Percentiles rank a stretch among this genome's conserved stretches.
Conservation (phyloP, 2,888 invertebrate species). For the Didymodactylos carnosus region DNA sequence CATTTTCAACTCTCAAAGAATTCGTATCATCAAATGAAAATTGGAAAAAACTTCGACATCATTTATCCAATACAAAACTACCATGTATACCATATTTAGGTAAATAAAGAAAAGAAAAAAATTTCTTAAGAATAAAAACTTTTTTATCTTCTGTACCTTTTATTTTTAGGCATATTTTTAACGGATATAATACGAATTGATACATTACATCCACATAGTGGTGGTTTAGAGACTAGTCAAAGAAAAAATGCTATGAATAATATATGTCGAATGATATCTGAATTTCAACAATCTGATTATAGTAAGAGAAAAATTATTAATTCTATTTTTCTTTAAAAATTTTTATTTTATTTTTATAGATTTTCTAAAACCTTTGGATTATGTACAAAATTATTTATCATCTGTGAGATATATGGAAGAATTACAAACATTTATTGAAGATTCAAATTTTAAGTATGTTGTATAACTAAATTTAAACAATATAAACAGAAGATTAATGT, state of each 20-base stretch:
- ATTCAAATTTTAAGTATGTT: slow-evolving; percentile 73
- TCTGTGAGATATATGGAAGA: slow-evolving; percentile 82
- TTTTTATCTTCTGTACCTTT: no score
- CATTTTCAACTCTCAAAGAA: slow-evolving; percentile 66
- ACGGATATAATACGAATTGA: slow-evolving; percentile 83
- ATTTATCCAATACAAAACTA: slow-evolving; percentile 38
- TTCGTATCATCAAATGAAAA: slow-evolving; percentile 48
- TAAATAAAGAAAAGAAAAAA: not conserved
- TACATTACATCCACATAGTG: slow-evolving; percentile 64
- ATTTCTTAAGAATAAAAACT: slow-evolving; percentile 31
- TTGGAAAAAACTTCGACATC: slow-evolving; percentile 3
- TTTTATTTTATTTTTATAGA: slow-evolving; percentile 40
- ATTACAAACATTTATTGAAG: slow-evolving; percentile 78
- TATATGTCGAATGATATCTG: slow-evolving; percentile 60
- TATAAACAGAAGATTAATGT: no score
- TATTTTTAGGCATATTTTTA: slow-evolving; percentile 52
- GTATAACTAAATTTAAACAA: no score
- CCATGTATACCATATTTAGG: slow-evolving; percentile 76
- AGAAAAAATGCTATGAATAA: slow-evolving; percentile 70
- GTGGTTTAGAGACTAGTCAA: slow-evolving; percentile 49
- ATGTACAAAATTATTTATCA: slow-evolving; percentile 63
- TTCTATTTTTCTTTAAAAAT: no score
- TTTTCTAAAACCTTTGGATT: slow-evolving; percentile 39
- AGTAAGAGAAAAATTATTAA: slow-evolving; percentile 22
- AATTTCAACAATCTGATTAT: slow-evolving; percentile 73